Evolutionary conservation across 2,797 vertebrate genomes (phyloP).

Genomic region (Pipistrellus pygmaeus): DNA sequence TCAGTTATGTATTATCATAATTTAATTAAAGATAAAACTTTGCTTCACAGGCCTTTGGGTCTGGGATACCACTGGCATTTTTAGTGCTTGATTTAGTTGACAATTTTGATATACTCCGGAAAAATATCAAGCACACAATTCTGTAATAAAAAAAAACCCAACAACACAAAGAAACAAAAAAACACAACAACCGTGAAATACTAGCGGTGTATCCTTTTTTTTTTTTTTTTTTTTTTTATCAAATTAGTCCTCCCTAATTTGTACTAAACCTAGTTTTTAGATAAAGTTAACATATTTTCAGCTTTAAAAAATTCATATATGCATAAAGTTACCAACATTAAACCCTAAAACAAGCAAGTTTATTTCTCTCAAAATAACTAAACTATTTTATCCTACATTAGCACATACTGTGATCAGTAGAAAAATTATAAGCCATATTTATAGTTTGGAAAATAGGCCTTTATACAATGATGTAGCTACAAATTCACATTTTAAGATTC

Average conservation of each 20-base stretch:
- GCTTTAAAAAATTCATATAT: background rate
- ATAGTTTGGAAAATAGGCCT: conserved; percentile 54
- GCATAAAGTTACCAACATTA: conserved; percentile 37
- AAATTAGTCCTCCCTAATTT: background rate
- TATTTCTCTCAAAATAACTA: conserved; percentile 28
- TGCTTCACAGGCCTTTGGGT: background rate
- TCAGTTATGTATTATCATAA: background rate
- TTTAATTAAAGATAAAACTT: conserved; percentile 35
- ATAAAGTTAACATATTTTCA: conserved; percentile 33
- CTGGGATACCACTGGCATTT: background rate
- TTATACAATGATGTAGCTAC: conserved; percentile 48
- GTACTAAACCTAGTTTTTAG: background rate
- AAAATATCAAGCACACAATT: background rate
- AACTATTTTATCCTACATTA: conserved; percentile 32
- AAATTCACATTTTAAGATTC: conserved; percentile 47
- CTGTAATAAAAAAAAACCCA: background rate
- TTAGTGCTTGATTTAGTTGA: background rate
- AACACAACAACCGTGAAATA: background rate
- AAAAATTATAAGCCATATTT: conserved; percentile 55
- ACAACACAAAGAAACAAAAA: too few relatives aligned
- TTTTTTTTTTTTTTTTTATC: background rate
- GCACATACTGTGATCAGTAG: background rate
- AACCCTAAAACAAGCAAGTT: background rate
- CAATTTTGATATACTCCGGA: background rate
- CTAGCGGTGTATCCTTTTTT: background rate